Conservation (phyloP, 2,797 vertebrate genomes). For the Poecilia wingei region DNA sequence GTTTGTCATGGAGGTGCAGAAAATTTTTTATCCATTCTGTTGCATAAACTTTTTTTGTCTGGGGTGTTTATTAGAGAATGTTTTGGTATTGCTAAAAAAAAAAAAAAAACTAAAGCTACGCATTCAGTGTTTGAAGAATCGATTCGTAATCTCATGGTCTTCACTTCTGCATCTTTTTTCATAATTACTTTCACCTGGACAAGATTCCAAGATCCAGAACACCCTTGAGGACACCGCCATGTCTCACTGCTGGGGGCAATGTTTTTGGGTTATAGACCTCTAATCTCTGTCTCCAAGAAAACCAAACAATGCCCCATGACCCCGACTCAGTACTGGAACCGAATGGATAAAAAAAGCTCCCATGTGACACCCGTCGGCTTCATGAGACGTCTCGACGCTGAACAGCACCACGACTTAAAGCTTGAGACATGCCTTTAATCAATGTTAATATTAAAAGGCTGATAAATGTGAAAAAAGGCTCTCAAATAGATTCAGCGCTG, state of each 20-base stretch:
- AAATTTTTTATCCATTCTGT: not conserved
- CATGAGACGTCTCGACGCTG: conserved; percentile 34
- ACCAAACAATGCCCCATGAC: not conserved
- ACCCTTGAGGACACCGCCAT: not conserved
- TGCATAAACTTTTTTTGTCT: not conserved
- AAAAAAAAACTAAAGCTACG: not conserved
- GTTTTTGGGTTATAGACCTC: not conserved
- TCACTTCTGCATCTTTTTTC: not conserved
- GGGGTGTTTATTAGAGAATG: not conserved
- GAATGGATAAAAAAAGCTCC: not conserved
- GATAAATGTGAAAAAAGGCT: conserved; percentile 74
- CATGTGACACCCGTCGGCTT: conserved; percentile 2
- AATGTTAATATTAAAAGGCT: conserved; percentile 80
- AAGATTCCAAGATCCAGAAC: not conserved
- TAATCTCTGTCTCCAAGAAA: not conserved
- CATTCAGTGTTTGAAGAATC: not conserved
- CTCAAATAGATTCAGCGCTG: conserved; percentile 63
- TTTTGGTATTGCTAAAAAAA: not conserved
- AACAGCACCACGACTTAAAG: conserved; percentile 61
- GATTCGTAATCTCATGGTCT: not conserved
- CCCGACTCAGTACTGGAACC: not conserved
- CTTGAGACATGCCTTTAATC: conserved; percentile 72
- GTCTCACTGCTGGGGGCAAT: not conserved
- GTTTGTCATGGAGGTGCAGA: not conserved
- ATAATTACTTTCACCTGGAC: not conserved